Conservation (phyloP, 2,888 invertebrate genomes). For the Chloroclysta siterata region DNA sequence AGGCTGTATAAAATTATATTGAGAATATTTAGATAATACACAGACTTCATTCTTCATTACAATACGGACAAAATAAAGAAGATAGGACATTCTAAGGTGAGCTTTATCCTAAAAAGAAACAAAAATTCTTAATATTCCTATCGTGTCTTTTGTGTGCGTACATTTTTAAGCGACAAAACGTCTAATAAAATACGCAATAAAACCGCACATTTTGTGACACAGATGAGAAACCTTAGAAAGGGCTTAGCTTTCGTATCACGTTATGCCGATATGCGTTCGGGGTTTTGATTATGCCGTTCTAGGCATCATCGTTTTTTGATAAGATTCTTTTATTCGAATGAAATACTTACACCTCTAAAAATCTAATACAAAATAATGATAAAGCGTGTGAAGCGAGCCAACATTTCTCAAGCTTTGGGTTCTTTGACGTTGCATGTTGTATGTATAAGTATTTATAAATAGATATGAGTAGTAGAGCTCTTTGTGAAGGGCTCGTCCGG, state of each 20-base stretch:
- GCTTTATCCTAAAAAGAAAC: background rate
- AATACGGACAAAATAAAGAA: no score
- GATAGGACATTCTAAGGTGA: no score
- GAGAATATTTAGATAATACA: no score
- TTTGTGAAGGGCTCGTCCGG: no score
- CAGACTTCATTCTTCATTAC: no score
- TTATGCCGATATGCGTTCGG: slow-evolving; percentile 40
- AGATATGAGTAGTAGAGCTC: no score
- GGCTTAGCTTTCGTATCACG: slow-evolving; percentile 46
- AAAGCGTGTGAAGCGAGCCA: background rate
- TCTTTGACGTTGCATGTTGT: no score
- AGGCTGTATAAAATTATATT: no score
- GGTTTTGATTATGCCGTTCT: slow-evolving; percentile 40
- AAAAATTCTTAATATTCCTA: slow-evolving; percentile 22
- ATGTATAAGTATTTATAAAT: no score
- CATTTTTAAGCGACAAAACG: slow-evolving; percentile 37
- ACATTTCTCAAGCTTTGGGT: no score
- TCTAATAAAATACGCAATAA: slow-evolving; percentile 39
- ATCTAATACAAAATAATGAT: background rate
- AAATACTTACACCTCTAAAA: background rate
- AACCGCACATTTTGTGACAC: slow-evolving; percentile 31
- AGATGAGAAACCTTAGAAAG: slow-evolving; percentile 34
- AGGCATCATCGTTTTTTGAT: slow-evolving; percentile 33
- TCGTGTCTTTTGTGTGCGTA: slow-evolving; percentile 20
- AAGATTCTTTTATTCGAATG: slow-evolving; percentile 8